Evolutionary conservation across 2,888 invertebrate species (phyloP).

Genomic region (Aphodius sticticus): DNA sequence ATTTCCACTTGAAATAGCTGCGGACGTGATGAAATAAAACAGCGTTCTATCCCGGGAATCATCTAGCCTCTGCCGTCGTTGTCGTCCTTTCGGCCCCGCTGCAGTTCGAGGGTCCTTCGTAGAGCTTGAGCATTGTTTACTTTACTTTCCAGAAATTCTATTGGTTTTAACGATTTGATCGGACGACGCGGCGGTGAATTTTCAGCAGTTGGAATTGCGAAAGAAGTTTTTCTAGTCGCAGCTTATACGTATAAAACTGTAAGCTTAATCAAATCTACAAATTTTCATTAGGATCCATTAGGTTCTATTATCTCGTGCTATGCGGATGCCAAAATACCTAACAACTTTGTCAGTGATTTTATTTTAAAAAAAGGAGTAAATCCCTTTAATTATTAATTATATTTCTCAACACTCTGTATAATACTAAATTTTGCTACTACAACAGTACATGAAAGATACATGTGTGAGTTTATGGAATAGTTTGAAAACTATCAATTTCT

Average conservation of each 20-base stretch:
- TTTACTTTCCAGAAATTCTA: neutral
- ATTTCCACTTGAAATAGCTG: constrained; percentile 6
- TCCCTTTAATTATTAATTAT: too few species aligned
- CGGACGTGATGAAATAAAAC: constrained; percentile 14
- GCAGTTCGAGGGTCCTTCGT: neutral
- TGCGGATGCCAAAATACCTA: too few species aligned
- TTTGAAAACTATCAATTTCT: neutral
- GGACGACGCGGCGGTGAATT: neutral
- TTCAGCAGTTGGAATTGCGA: neutral
- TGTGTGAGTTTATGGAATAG: neutral
- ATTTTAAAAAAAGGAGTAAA: too few species aligned
- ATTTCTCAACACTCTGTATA: too few species aligned
- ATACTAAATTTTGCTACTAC: too few species aligned
- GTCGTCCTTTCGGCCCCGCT: too few species aligned
- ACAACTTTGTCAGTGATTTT: too few species aligned
- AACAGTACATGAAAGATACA: too few species aligned
- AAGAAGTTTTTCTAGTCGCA: neutral
- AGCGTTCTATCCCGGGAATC: constrained; percentile 11
- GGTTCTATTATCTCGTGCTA: too few species aligned
- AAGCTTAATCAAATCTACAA: too few species aligned
- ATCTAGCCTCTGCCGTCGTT: neutral
- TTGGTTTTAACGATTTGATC: neutral
- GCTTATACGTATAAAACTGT: too few species aligned
- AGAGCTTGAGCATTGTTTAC: neutral
- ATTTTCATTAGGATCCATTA: too few species aligned